Base-by-base conservation (phyloP, 2,888 invertebrate genomes). In the Calliphora vomitoria region DNA sequence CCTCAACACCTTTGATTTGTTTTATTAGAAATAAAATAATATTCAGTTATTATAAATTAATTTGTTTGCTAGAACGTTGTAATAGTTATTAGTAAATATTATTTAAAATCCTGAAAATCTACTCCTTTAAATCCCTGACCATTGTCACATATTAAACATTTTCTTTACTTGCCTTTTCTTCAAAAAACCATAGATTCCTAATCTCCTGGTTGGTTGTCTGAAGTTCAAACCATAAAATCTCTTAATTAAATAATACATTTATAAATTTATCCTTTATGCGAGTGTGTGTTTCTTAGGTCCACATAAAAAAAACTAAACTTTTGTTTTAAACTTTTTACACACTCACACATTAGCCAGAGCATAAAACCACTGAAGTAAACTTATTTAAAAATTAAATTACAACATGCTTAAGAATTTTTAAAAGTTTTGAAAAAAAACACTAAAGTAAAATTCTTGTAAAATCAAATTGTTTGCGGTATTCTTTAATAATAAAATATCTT, bases 241-340 rank as follows among this genome's bases (percentile, higher is more conserved):
- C 41, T 81, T 81, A 81, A 81, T 81, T 81, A 74, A 81, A 74
- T 71, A 80, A 71, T 38, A 50, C 13, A 71, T 80, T 80, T 62
- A 50, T 18, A 80, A 60, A 38, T 62, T 44, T 15, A 69, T 69
- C 18, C 35, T 69, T 69, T 31, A 13, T 62, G n/a, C n/a, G n/a
- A n/a, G n/a, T n/a, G 35, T 60, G 31, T 64, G 41, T 58, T 53
- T 50, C 31, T 20, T 60, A 50, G 20, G 5, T 78, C n/a, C 20
- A 38, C 13, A 35, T 18, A 58, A 35, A 64, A 58, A 66, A 47
- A 31, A 55, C 11, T 44, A 72, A 81, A 74, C 41, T 74, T 81
- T 81, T 72, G 53, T 64, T 66, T 47, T 35, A 74, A 74, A 81
- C 55, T 66, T 55, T 44, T 55, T 53, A 20, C 25, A 13, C 47